phyloP scores from a whole-genome alignment of 2,797 vertebrate genomes.

The Hippocampus kuda region DNA sequence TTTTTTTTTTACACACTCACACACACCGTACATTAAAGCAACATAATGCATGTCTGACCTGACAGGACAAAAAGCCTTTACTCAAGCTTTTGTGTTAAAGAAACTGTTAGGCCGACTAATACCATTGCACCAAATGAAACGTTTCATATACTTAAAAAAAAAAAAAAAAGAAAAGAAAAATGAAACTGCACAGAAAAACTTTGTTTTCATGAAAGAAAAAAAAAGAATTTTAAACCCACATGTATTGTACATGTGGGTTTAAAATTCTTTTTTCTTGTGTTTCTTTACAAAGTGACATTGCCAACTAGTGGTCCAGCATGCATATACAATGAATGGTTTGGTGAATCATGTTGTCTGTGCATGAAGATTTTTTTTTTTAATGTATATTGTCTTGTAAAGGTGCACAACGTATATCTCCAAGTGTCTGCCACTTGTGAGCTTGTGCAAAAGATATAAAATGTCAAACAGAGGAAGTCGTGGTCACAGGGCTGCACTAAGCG shows the following conservation, averaged over 20 bases:
- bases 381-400: not conserved
- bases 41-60: not conserved
- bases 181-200: too few species aligned
- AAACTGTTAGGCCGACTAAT: not conserved
- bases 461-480: conserved; percentile 4
- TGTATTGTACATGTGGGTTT: too few species aligned
- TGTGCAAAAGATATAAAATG: not conserved
- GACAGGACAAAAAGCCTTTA: not conserved
- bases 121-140: not conserved
- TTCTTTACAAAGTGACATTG: not conserved
- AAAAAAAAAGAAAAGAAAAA: too few species aligned
- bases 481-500: not conserved
- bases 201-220: too few species aligned
- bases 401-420: not conserved
- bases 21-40: not conserved
- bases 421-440: not conserved
- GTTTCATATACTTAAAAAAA: not conserved
- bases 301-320: not conserved
- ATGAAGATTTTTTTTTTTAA: not conserved
- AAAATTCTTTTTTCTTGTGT: too few species aligned
- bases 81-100: not conserved
- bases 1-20: not conserved
- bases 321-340: not conserved
- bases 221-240: not conserved
- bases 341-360: not conserved